Base-by-base conservation (phyloP, 2,888 invertebrate genomes). In the Ophioninae sp. region DNA sequence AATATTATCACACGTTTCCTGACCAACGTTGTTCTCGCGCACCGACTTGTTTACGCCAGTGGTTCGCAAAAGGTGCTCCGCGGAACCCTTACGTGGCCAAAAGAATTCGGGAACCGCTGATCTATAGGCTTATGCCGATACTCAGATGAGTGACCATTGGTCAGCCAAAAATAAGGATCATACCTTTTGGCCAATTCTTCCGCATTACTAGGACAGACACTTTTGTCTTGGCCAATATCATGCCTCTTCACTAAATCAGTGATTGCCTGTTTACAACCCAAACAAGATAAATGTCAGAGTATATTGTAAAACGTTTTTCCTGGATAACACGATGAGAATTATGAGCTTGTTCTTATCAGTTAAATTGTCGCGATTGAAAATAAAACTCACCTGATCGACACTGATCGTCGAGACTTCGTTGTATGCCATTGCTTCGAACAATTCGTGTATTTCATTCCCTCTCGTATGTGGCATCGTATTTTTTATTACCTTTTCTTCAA, bases 391-490 rank as follows among this genome's bases (percentile, higher is more conserved):
- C 76, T 79, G 56, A 74, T 79, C 65, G n/a, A 82, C 44, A 69
- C 63, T 82, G 44, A 84, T 80, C 22, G 63, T 71, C 30, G 82
- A 82, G n/a, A 82, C 68, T 75, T 81, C 78, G 68, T 83, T 85
- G 79, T 83, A 85, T 68, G 81, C 78, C 85, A 85, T 85, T 41
- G 75, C 79, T 67, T 81, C 75, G 68, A 71, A 85, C 22, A 85
- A 81, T 73, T 81, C 81, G 20, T 56, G 78, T 64, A 85, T 85
- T 67, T 83, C 81, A 69, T 80, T 68, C 17, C 82, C 80, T 77
- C 80, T 77, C 37, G 74, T 80, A 58, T 80, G 74, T 56, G 85
- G 83, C 85, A 85, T 85, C 10, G 17, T 77, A 6, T 20, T 65
- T 51, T 63, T 20, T 51, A 58, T 71, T 83, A 17, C 13, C 51